Evolutionary conservation across 53 echinoderm and acorn worm genomes (phyloP), one percentile per base, ranked within the genome.

Genomic region (Echinarachnius parma): DNA sequence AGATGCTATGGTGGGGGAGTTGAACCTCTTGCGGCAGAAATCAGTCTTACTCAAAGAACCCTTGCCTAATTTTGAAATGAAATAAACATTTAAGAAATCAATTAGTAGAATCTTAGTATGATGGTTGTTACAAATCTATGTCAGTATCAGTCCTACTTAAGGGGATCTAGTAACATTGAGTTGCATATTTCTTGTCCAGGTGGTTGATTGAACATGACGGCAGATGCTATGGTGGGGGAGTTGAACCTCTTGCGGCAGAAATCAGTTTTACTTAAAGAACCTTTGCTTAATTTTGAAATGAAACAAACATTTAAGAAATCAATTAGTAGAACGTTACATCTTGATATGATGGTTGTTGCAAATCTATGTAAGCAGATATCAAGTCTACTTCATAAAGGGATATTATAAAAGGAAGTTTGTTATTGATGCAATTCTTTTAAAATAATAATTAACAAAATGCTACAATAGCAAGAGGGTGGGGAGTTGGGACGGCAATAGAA

Each of bases 161-260:
- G n/a, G n/a, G n/a, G n/a, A n/a, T n/a, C n/a, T n/a, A n/a, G 23
- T 61, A 69, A 59, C 83, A 83, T 21, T 72, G 93, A 93, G 63
- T 77, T 77, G 37, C 90, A 93, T 18, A 93, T 59, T 4, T 47
- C 55, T 14, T 83, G 49, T n/a, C 93, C 93, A 48, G 89, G 93
- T 0, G 48, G 76, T 16, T 66, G 82, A 70, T 82, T 93, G 21
- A 89, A 62, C 5, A 89, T 36, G 28, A 55, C 67, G 1, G 83
- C 74, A 21, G 63, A 64, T 1, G 90, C 54, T 46, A 67, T 77
- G 4, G 62, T 65, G 1, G 74, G 56, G 18, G 90, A 62, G 48
- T 84, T 79, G 68, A 90, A 94, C 9, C 95, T 71, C 65, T 87
- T 64, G 46, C 75, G 74, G 61, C 95, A 94, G 28, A 94, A 87